These are phyloP conservation scores for Brachyistius frenatus DNA, from an alignment of 2,113 vertebrate species.

Conservation along the genomic window DNA sequence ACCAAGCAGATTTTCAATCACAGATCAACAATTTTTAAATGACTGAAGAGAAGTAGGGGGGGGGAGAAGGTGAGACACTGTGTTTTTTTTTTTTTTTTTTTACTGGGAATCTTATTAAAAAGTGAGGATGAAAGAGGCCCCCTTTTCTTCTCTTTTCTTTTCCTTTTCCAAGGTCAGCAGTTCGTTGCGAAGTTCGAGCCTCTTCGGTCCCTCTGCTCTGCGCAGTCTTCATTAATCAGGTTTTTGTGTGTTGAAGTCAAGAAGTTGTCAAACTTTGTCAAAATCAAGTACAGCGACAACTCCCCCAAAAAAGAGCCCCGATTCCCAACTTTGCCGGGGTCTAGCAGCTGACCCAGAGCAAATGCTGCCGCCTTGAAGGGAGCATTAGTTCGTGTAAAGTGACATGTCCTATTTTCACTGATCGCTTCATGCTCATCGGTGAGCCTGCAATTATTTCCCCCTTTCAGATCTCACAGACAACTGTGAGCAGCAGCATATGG, in stretches of 20 bases:
- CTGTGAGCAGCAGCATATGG: conserved; percentile 27
- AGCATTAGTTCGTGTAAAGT: conserved; percentile 81
- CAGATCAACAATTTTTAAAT: background rate
- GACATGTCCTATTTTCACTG: conserved; percentile 80
- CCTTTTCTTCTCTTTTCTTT: background rate
- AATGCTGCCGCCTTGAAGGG: conserved; percentile 78
- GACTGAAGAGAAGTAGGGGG: background rate
- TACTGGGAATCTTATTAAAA: no score
- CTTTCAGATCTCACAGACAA: conserved; percentile 22
- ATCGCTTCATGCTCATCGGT: conserved; percentile 48
- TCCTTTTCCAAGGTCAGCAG: conserved; percentile 57
- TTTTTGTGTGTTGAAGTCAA: conserved; percentile 84
- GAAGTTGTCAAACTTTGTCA: conserved; percentile 95
- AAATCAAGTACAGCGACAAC: conserved; percentile 83
- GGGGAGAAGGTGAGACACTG: no score
- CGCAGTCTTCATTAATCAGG: conserved; percentile 82
- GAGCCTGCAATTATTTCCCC: conserved; percentile 40
- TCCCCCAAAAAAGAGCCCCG: conserved; percentile 58
- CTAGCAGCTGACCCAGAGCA: conserved; percentile 87
- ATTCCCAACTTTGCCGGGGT: conserved; percentile 79
- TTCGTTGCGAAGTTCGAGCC: conserved; percentile 69
- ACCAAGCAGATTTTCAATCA: no score
- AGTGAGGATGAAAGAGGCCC: conserved; percentile 2
- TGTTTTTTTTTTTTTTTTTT: no score
- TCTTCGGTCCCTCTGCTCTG: conserved; percentile 41